Conservation (phyloP, 2,113 vertebrate species). For the Platysternon megacephalum region DNA sequence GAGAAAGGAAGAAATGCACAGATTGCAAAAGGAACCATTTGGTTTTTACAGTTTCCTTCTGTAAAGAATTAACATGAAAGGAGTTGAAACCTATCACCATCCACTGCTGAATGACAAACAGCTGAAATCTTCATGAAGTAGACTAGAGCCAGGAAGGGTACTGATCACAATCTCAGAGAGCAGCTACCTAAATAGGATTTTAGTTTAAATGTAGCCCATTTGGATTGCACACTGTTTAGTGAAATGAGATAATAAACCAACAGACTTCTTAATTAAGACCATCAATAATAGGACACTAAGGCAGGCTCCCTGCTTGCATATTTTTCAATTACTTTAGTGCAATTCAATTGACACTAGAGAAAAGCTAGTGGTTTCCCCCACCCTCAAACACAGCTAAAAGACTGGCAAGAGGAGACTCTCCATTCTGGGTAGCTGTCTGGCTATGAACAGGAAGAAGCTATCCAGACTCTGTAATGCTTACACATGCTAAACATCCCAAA, state of each 20-base stretch:
- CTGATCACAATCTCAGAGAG: neutral
- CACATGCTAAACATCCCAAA: neutral
- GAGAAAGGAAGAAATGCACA: neutral
- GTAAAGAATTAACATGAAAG: accelerated
- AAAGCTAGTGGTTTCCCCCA: neutral
- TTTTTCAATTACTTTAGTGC: neutral
- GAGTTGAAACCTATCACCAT: neutral
- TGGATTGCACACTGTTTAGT: neutral
- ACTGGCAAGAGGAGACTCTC: neutral
- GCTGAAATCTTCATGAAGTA: neutral
- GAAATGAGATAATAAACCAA: neutral
- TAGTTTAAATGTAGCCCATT: neutral
- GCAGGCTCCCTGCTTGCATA: neutral
- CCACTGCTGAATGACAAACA: neutral
- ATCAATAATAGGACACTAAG: neutral
- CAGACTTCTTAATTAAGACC: neutral
- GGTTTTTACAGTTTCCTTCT: neutral
- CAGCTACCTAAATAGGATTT: neutral
- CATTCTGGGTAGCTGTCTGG: neutral
- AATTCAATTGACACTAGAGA: neutral
- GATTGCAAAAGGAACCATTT: neutral
- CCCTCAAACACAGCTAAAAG: neutral
- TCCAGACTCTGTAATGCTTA: neutral
- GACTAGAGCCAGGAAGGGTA: neutral
- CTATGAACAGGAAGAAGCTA: neutral